phyloP scores from a whole-genome alignment of 2,797 vertebrate species.

The Sardinella longiceps region DNA sequence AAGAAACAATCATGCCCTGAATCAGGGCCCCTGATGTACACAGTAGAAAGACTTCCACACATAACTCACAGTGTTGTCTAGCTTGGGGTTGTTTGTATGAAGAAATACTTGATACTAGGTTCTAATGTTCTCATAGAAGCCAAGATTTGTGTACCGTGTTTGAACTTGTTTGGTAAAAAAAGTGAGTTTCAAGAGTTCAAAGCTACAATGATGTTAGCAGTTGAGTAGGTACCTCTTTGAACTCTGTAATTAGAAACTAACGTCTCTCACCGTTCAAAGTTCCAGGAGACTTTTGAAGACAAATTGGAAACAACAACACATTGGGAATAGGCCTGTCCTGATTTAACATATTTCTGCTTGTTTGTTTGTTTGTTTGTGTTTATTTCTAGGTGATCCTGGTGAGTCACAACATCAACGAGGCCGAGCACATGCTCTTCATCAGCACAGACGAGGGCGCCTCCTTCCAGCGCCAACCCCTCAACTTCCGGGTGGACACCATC shows the following conservation, averaged over 20 bases:
- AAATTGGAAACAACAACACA: not conserved
- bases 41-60: too few species aligned
- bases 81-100: not conserved
- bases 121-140: not conserved
- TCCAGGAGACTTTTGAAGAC: not conserved
- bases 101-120: not conserved
- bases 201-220: too few species aligned
- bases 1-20: too few species aligned
- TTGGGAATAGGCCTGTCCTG: not conserved
- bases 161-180: too few species aligned
- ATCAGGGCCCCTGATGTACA: too few species aligned
- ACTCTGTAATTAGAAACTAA: not conserved
- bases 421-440: conserved; percentile 91
- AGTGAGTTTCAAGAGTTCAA: too few species aligned
- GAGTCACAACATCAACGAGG: conserved; percentile 88
- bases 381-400: conserved; percentile 87
- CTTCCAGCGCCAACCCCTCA: conserved; percentile 87
- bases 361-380: conserved; percentile 34
- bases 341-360: not conserved
- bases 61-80: not conserved
- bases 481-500: conserved; percentile 86
- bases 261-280: not conserved
- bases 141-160: too few species aligned
- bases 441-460: conserved; percentile 91
- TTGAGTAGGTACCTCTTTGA: not conserved